Evolutionary conservation across 2,113 vertebrate species (phyloP).

Genomic region (Brachirus orientalis): DNA sequence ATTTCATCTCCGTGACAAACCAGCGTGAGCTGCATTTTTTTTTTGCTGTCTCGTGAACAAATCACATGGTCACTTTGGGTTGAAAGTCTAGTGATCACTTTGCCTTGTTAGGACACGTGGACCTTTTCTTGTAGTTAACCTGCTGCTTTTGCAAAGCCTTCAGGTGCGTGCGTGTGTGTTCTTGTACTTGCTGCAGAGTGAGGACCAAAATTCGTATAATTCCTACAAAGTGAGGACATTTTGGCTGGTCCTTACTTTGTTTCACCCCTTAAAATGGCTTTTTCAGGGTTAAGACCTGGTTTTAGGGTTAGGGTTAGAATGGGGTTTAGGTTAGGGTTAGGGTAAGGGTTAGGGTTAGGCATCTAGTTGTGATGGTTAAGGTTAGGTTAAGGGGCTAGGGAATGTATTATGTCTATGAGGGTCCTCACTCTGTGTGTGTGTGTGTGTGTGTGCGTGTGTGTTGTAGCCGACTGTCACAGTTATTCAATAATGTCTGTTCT

Average conservation of each 20-base stretch:
- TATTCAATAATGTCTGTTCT: constrained; percentile 4
- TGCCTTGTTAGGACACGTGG: constrained; percentile 47
- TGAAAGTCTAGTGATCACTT: constrained; percentile 29
- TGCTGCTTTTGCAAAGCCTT: constrained; percentile 67
- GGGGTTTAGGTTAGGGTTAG: too few species aligned
- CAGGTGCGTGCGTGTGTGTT: constrained; percentile 29
- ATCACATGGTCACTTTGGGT: constrained; percentile 34
- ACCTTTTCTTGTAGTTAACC: constrained; percentile 20
- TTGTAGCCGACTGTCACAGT: constrained; percentile 38
- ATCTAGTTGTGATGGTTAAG: too few species aligned
- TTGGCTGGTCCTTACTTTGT: too few species aligned
- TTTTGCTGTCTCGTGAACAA: constrained; percentile 10
- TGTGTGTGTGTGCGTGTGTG: constrained; percentile 30
- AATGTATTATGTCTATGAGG: too few species aligned
- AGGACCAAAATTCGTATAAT: too few species aligned
- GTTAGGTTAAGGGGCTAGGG: too few species aligned
- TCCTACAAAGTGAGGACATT: too few species aligned
- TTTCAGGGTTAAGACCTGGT: too few species aligned
- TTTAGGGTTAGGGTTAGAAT: too few species aligned
- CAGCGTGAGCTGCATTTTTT: constrained; percentile 4
- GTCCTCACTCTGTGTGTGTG: too few species aligned
- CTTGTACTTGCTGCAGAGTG: not conserved
- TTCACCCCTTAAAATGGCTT: too few species aligned
- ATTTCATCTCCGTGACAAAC: constrained; percentile 32
- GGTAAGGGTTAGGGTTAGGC: too few species aligned